Base-by-base conservation (phyloP, 2,888 invertebrate genomes). In the Cantharis nigra region DNA sequence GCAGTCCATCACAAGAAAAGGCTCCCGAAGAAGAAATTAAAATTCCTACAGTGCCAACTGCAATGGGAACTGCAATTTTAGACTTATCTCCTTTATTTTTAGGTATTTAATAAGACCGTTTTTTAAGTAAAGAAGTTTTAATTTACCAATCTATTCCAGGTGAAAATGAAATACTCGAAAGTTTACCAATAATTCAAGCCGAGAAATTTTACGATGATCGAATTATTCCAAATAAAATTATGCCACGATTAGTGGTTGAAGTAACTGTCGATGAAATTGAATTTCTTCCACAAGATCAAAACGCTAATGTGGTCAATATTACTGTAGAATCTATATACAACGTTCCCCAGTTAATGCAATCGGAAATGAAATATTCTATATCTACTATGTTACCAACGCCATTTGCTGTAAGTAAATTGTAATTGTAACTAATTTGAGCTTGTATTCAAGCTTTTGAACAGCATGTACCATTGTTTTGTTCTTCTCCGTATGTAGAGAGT, bases 271-370 rank as follows among this genome's bases (percentile, higher is more conserved):
- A 84, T 64, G 81, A 83, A 74, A 79, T 80, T 18, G 75, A 81
- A 9, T 77, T 80, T 69, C 70, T 84, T n/a, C 70, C 80, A 10
- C 67, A 72, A 9, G 76, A 78, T 26, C 75, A 77, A 64, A 73
- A 82, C 28, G 75, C 82, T 18, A 85, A 83, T 18, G 80, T 87
- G 71, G 49, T 87, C 9, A 83, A 83, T 75, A 79, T 87, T 33
- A 87, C 88, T 1, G 72, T 87, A 2, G 87, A 88, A 81, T 86
- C 87, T 1, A 83, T 88, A 77, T 87, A 85, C 78, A 88, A 88
- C 80, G 71, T 86, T 69, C 87, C 87, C 2, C 67, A 76, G 5
- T 80, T 87, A 78, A 80, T 83, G 71, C 70, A 77, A 7, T 72
- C 79, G 2, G 81, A 85, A 33, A 84, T 85, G 84, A 81, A 84